phyloP scores from a whole-genome alignment of 2,888 invertebrate species.

The Tenthredo mesomela region DNA sequence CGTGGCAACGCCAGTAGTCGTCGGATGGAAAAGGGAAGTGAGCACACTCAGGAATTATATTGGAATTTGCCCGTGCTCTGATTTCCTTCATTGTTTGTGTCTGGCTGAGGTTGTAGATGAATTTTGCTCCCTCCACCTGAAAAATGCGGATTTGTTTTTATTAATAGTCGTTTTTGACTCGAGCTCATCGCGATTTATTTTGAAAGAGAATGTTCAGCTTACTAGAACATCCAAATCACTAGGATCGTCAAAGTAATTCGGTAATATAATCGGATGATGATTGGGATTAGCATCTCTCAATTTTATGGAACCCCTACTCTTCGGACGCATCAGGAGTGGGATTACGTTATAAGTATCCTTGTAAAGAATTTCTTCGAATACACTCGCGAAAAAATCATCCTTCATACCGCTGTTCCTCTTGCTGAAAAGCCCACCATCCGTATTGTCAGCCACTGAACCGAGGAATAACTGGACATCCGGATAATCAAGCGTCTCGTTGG shows the following conservation, averaged over 20 bases:
- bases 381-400: constrained; percentile 84
- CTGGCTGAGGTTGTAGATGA: constrained; percentile 82
- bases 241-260: constrained; percentile 90
- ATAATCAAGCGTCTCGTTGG: constrained; percentile 82
- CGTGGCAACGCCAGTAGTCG: constrained; percentile 89
- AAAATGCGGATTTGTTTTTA: constrained; percentile 53
- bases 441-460: constrained; percentile 86
- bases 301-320: constrained; percentile 85
- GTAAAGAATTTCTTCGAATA: constrained; percentile 86
- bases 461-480: constrained; percentile 91
- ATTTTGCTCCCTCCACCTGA: constrained; percentile 87
- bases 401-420: constrained; percentile 85
- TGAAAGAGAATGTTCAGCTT: constrained; percentile 71
- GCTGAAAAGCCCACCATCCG: constrained; percentile 89
- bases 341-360: constrained; percentile 85
- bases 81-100: constrained; percentile 82
- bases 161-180: not conserved
- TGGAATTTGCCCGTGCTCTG: constrained; percentile 83
- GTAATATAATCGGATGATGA: constrained; percentile 90
- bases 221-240: constrained; percentile 87
- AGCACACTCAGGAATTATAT: constrained; percentile 84
- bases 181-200: not conserved
- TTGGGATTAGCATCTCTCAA: constrained; percentile 85
- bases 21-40: constrained; percentile 84
- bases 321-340: constrained; percentile 87